Conservation (phyloP, 1,140 invertebrate species). For the Condylostylus longicornis region DNA sequence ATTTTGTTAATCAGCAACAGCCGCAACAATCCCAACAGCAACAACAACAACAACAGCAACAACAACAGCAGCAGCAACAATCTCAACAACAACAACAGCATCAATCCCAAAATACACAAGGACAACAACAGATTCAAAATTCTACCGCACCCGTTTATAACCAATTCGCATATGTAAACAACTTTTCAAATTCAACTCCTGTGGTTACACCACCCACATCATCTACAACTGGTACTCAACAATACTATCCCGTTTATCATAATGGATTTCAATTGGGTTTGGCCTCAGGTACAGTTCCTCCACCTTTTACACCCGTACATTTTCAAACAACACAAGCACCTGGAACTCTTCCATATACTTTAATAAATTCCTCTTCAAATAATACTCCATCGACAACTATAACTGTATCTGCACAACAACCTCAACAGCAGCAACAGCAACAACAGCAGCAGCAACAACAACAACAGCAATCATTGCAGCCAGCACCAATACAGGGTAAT, state of each 20-base stretch:
- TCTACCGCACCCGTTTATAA: constrained; percentile 22
- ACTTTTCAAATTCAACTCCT: no score
- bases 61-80: constrained; percentile 11
- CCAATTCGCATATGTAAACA: constrained; percentile 25
- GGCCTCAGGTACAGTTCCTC: constrained; percentile 25
- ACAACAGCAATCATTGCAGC: constrained; percentile 2
- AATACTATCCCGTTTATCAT: constrained; percentile 31
- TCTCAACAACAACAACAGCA: constrained; percentile 14
- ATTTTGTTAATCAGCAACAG: no score
- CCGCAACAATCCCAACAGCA: constrained; percentile 15
- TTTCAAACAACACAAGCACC: constrained; percentile 20
- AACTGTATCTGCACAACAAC: constrained; percentile 6
- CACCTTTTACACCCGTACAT: constrained; percentile 28
- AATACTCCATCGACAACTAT: constrained; percentile 9
- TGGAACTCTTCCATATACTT: constrained; percentile 16
- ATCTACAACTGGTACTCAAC: constrained; percentile 9
- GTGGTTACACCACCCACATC: constrained; percentile 11
- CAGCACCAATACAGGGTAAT: constrained; percentile 14
- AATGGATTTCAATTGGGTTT: constrained; percentile 30
- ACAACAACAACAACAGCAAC: not conserved
- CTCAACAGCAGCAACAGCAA: constrained; percentile 4
- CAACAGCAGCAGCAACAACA: constrained; percentile 9
- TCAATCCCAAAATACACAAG: constrained; percentile 14
- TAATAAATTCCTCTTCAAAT: constrained; percentile 9
- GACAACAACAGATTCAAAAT: constrained; percentile 11